A percentile compares a stretch with the other conserved stretches of the same genome.
phyloP scores from a whole-genome alignment of 2,888 invertebrate genomes.

The Phanerotoma sp. region DNA sequence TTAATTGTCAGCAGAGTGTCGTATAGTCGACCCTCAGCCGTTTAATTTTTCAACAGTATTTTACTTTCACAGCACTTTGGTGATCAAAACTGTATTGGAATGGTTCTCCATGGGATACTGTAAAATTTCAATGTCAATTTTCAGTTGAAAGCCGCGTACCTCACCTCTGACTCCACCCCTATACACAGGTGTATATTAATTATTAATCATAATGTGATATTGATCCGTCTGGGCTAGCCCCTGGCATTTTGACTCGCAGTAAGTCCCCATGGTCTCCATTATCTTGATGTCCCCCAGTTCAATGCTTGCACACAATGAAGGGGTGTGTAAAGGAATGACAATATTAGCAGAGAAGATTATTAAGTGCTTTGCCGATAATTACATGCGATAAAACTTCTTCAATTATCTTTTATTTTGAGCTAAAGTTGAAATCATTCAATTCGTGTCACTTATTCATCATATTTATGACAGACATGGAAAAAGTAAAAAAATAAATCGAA shows the following conservation, averaged over 20 bases:
- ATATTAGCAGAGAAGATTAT: conserved; percentile 13
- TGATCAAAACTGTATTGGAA: no score
- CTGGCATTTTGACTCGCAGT: conserved; percentile 38
- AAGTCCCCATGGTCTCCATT: conserved; percentile 28
- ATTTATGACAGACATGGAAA: no score
- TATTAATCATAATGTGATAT: conserved; percentile 56
- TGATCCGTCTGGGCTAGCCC: conserved; percentile 49
- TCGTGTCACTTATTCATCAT: no score
- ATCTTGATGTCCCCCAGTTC: conserved; percentile 1
- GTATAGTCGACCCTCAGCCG: neutral
- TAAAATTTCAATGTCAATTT: neutral
- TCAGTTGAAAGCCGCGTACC: conserved; percentile 10
- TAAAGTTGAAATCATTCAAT: no score
- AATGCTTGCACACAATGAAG: conserved; percentile 7
- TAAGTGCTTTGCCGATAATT: conserved; percentile 14
- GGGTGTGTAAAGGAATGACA: neutral
- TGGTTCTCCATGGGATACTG: neutral
- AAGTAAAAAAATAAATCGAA: no score
- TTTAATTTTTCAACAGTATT: conserved; percentile 2
- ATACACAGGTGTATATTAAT: conserved; percentile 42
- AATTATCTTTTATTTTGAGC: no score
- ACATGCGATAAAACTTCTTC: neutral
- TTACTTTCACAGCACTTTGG: no score
- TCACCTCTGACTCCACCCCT: neutral
- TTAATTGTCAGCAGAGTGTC: conserved; percentile 20